Conservation (phyloP, 2,113 vertebrate genomes). For the Daboia siamensis region DNA sequence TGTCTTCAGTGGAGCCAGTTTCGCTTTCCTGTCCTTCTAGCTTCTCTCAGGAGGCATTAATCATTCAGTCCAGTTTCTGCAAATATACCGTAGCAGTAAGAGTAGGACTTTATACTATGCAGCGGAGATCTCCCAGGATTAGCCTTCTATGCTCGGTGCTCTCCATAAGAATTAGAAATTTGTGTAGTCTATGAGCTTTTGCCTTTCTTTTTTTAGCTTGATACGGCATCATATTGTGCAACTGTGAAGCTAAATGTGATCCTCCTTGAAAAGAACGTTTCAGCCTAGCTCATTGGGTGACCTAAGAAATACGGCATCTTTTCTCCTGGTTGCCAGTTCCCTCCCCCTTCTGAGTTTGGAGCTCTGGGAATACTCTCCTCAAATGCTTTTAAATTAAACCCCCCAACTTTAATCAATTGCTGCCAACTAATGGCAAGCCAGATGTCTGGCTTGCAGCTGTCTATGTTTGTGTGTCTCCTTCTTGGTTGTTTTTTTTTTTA, state of each 20-base stretch:
- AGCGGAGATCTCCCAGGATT: background rate
- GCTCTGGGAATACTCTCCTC: slow-evolving; percentile 42
- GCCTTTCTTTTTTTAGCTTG: background rate
- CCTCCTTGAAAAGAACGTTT: background rate
- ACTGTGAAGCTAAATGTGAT: background rate
- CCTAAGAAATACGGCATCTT: slow-evolving; percentile 30
- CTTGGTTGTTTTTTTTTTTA: background rate
- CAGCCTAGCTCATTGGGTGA: slow-evolving; percentile 35
- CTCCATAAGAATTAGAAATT: background rate
- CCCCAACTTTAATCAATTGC: slow-evolving; percentile 58
- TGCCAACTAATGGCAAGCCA: slow-evolving; percentile 37
- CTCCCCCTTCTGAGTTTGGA: slow-evolving; percentile 24
- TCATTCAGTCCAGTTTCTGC: background rate
- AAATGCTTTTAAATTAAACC: slow-evolving; percentile 63
- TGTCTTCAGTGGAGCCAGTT: background rate
- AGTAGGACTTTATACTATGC: background rate
- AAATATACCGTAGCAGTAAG: background rate
- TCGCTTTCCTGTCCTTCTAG: background rate
- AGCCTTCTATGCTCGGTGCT: background rate
- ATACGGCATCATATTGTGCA: background rate
- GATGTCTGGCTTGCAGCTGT: slow-evolving; percentile 23
- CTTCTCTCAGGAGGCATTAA: background rate
- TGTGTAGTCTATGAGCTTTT: background rate
- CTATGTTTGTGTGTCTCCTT: background rate
- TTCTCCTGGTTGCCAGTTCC: background rate